Evolutionary conservation across 2,888 invertebrate genomes (phyloP).

Genomic region (Lepidocyrtinus sp.): DNA sequence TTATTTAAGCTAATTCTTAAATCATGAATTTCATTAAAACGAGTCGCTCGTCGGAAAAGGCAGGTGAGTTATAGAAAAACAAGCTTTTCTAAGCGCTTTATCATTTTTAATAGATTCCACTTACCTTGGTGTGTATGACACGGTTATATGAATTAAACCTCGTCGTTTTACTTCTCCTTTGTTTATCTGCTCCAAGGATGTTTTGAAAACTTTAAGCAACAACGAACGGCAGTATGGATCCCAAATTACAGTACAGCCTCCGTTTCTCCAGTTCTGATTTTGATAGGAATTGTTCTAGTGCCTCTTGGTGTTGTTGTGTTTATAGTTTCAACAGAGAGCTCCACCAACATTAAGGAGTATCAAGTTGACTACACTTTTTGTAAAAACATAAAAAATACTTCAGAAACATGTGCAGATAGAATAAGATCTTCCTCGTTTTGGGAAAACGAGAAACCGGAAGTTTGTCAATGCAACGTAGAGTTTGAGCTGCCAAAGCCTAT

Average conservation of each 20-base stretch:
- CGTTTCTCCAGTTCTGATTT: constrained; percentile 44
- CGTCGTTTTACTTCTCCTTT: no score
- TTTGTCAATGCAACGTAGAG: constrained; percentile 79
- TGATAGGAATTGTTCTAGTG: constrained; percentile 44
- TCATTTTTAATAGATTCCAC: no score
- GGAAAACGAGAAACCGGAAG: constrained; percentile 71
- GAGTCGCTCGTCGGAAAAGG: no score
- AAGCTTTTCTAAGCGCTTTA: no score
- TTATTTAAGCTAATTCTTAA: no score
- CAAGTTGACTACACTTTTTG: constrained; percentile 60
- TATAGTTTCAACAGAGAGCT: constrained; percentile 26
- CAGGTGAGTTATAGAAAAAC: no score
- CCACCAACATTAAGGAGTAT: constrained; percentile 35
- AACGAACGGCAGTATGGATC: constrained; percentile 97
- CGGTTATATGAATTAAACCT: no score
- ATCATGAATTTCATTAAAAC: no score
- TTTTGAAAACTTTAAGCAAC: constrained; percentile 82
- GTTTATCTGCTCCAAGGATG: no score
- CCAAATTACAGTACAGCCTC: constrained; percentile 86
- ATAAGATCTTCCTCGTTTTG: constrained; percentile 76
- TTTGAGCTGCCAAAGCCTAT: constrained; percentile 82
- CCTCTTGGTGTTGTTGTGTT: constrained; percentile 50
- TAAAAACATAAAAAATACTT: constrained; percentile 70
- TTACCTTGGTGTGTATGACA: no score
- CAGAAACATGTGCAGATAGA: constrained; percentile 75